A percentile compares a stretch with the other conserved stretches of the same genome.
Conservation (phyloP, 2,113 vertebrate species). For the Coreoperca whiteheadi region DNA sequence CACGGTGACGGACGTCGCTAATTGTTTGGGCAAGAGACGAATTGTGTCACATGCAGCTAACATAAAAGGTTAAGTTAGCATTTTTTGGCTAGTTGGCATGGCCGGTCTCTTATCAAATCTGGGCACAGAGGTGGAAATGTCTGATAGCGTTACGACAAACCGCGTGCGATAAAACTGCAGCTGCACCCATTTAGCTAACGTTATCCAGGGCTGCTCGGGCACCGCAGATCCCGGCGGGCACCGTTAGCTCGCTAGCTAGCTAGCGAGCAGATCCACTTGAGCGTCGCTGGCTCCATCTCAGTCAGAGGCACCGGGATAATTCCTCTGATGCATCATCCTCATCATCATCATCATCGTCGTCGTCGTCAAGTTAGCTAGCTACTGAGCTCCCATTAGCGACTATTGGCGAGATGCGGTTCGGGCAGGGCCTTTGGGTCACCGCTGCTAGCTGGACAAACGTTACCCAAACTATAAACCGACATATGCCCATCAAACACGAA, state of each 20-base stretch:
- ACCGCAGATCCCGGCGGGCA: slow-evolving; percentile 43
- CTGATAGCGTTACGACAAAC: slow-evolving; percentile 31
- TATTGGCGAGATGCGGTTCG: neutral
- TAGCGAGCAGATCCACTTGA: slow-evolving; percentile 65
- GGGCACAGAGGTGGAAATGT: slow-evolving; percentile 19
- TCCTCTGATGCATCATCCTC: slow-evolving; percentile 74
- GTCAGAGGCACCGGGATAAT: slow-evolving; percentile 73
- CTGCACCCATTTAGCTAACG: slow-evolving; percentile 65
- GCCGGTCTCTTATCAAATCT: slow-evolving; percentile 42
- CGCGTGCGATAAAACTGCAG: slow-evolving; percentile 19
- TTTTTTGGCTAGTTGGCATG: slow-evolving; percentile 51
- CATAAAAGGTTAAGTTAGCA: slow-evolving; percentile 67
- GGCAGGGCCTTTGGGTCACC: neutral
- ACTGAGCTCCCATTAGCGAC: slow-evolving; percentile 19
- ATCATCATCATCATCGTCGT: slow-evolving; percentile 45
- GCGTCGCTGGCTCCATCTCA: slow-evolving; percentile 78
- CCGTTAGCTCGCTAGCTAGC: slow-evolving; percentile 71
- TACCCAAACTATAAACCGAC: neutral
- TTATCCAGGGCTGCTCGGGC: slow-evolving; percentile 31
- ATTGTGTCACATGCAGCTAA: slow-evolving; percentile 70
- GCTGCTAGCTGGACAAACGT: neutral
- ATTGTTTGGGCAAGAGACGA: slow-evolving; percentile 52
- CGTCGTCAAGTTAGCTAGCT: slow-evolving; percentile 65
- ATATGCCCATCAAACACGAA: slow-evolving; percentile 5
- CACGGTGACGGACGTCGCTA: slow-evolving; percentile 45